Base-by-base conservation (phyloP, 2,797 vertebrate species). In the Diceros bicornis region DNA sequence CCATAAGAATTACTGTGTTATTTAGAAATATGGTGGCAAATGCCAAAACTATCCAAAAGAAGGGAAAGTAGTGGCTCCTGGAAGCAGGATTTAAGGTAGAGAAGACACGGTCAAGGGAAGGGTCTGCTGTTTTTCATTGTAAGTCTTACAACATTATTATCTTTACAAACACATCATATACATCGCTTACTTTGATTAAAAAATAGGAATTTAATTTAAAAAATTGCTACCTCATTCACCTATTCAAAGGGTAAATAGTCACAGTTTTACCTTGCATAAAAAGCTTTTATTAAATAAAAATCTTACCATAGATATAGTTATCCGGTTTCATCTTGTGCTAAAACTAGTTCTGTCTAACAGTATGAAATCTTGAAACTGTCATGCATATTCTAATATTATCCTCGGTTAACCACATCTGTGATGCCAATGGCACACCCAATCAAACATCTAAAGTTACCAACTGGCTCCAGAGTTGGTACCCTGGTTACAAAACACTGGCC, bases 401-500 rank as follows among this genome's bases (percentile, higher is more conserved):
- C 94, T 90, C 61, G 61, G 47, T 97, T 77, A 91, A 81, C 71
- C 57, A 88, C 27, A 72, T 72, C 59, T 86, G 62, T 90, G 66
- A 82, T 97, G 95, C 86, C 91, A 41, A 68, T 75, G 89, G 74
- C 11, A 72, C 47, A 61, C 11, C 92, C 94, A 96, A 1, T 97
- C 68, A 97, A 97, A 96, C n/a, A 94, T 52, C 87, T n/a, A 20
- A 94, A 27, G 21, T 97, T 94, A 71, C 71, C 79, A 78, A 72
- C 3, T 71, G 95, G 34, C 86, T 86, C 25, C 81, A 87, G 37
- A 92, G 92, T 98, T 94, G 94, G 59, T 90, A 94, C 25, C 69
- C 71, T 29, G 94, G 11, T 97, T 97, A 93, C 68, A 97, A 97
- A 97, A 97, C 97, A 96, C 74, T 97, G 91, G 3, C 55, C n/a